These are phyloP conservation scores for Dipodomys spectabilis DNA, from an alignment of 2,113 vertebrate genomes.

Conservation along the genomic window DNA sequence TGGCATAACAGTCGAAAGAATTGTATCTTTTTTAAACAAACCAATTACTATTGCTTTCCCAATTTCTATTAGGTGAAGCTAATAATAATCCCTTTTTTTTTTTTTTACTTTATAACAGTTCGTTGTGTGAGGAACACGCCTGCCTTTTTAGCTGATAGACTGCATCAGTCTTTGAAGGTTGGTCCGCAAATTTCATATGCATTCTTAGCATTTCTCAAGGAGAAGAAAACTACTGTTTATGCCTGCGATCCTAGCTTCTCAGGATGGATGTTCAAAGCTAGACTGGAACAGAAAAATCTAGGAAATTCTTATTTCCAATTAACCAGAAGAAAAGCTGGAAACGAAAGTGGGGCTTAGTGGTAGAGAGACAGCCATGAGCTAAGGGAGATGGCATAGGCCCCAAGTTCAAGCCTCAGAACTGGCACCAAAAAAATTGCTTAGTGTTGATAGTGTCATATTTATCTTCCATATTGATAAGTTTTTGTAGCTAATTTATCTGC, in stretches of 20 bases:
- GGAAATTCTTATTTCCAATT: no score
- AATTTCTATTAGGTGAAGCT: constrained; percentile 31
- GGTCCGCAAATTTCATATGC: constrained; percentile 3
- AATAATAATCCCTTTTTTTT: constrained; percentile 50
- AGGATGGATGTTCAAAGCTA: no score
- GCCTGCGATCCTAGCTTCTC: no score
- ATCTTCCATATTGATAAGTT: neutral
- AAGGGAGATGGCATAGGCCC: no score
- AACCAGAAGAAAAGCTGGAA: no score
- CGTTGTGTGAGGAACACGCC: constrained; percentile 90
- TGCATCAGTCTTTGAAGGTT: constrained; percentile 92
- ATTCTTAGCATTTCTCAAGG: neutral
- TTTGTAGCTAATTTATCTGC: constrained; percentile 3
- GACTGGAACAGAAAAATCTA: no score
- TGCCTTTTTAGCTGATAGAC: constrained; percentile 91
- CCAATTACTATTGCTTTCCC: neutral
- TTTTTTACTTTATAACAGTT: constrained; percentile 85
- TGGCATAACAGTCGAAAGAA: neutral
- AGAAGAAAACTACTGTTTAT: constrained; percentile 6
- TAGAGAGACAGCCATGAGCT: no score
- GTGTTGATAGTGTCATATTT: neutral
- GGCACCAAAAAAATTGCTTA: neutral
- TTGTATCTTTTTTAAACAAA: neutral
- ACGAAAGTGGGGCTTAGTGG: no score
- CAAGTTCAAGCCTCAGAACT: no score